Base-by-base conservation (phyloP, 2,113 vertebrate species). In the Ceyx melanurus region DNA sequence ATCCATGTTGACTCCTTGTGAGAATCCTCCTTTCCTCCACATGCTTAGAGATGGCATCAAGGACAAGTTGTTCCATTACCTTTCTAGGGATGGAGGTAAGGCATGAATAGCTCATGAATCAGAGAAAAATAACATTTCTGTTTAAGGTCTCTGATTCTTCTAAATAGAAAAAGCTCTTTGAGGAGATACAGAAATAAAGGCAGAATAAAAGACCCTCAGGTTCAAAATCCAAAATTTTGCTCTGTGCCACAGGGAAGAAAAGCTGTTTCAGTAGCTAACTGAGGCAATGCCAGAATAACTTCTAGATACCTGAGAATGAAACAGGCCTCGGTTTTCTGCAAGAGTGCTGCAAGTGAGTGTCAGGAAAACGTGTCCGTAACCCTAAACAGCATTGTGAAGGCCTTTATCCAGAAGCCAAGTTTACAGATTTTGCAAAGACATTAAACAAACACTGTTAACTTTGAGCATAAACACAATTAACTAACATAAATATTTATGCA, bases 321-420 rank as follows among this genome's bases (percentile, higher is more conserved):
- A 17, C 26, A 53, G 45, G 45, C 54, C 67, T 25, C 3, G 86
- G 78, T 70, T 92, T 94, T 77, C 92, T 70, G 60, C 79, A 70
- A 48, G 70, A 86, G 53, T 43, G 70, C 56, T 83, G 2, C 35
- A 12, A 72, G 58, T 89, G 91, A 95, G 85, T 94, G 96, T 85
- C 90, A 95, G 75, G 57, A 81, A 8, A 70, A 50, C 29, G 37
- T 58, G 94, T 40, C 86, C 70, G 48, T 79, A 91, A 95, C 86
- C 84, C 91, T 88, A 95, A 95, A 94, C 82, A 77, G 12, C 3
- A 28, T 18, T 73, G 58, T n/a, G 66, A 77, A 83, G 66, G 79
- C 78, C 97, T 98, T 98, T 97, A 97, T 97, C 97, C 97, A 95
- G 94, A 87, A 96, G 98, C 97, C 97, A 97, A 97, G 97, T 98